Percentiles rank a stretch among this genome's conserved stretches.
These are phyloP conservation scores for Mantis religiosa DNA, from an alignment of 2,888 invertebrate genomes.

Conservation along the genomic window DNA sequence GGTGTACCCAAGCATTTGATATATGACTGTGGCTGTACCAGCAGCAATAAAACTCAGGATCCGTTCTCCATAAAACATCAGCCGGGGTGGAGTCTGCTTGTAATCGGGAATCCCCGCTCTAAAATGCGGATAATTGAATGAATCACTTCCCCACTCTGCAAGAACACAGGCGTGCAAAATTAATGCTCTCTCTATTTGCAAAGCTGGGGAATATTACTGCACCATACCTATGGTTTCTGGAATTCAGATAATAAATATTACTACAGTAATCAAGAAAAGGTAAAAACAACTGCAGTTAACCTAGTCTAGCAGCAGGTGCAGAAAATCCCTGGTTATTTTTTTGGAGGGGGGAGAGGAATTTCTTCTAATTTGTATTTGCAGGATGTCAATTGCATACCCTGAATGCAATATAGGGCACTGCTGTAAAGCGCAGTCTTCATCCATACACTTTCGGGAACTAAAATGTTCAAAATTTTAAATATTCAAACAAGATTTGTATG, in stretches of 20 bases:
- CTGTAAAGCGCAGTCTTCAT: too few species aligned
- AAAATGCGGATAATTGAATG: background rate
- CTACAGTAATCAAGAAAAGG: too few species aligned
- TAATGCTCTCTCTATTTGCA: background rate
- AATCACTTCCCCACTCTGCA: background rate
- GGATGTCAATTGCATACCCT: too few species aligned
- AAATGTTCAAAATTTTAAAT: too few species aligned
- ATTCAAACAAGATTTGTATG: too few species aligned
- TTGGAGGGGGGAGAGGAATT: too few species aligned
- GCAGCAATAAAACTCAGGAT: background rate
- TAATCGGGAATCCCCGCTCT: slow-evolving; percentile 5
- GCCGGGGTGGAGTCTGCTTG: background rate
- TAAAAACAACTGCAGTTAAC: too few species aligned
- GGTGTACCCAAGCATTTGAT: background rate
- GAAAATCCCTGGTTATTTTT: too few species aligned
- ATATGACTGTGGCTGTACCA: background rate
- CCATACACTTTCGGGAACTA: too few species aligned
- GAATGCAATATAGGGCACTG: too few species aligned
- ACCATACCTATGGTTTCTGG: background rate
- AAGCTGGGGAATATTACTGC: background rate
- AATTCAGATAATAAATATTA: background rate
- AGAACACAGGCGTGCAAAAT: background rate
- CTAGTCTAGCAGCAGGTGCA: too few species aligned
- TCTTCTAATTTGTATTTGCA: too few species aligned
- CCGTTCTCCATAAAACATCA: background rate